Evolutionary conservation across 2,888 invertebrate genomes (phyloP).

Genomic region (Eumacrocentrus americanus): DNA sequence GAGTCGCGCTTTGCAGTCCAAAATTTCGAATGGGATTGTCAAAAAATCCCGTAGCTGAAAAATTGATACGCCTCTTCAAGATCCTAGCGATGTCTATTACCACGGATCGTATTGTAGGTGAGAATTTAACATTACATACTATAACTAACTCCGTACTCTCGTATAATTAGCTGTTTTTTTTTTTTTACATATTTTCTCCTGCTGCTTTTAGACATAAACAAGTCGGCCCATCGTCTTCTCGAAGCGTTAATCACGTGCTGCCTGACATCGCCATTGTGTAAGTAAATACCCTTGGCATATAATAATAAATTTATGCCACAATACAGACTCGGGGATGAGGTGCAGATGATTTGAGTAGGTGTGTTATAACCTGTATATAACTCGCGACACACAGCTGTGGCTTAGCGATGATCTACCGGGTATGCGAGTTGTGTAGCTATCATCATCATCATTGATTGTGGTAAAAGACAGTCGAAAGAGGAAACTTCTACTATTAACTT

Average conservation of each 20-base stretch:
- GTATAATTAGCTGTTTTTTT: no score
- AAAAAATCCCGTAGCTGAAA: conserved; percentile 53
- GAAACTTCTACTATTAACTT: no score
- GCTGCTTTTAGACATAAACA: conserved; percentile 49
- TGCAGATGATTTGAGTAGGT: conserved; percentile 25
- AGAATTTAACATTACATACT: conserved; percentile 4
- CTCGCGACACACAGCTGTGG: conserved; percentile 49
- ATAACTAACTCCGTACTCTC: no score
- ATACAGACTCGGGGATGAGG: not conserved
- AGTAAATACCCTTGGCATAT: conserved; percentile 38
- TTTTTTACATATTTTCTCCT: no score
- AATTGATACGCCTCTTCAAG: conserved; percentile 47
- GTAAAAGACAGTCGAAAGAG: not conserved
- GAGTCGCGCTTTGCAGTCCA: conserved; percentile 66
- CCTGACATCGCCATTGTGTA: conserved; percentile 53
- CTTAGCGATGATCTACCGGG: conserved; percentile 38
- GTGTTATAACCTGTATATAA: conserved; percentile 30
- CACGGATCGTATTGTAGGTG: conserved; percentile 51
- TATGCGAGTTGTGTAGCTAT: no score
- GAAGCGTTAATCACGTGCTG: conserved; percentile 58
- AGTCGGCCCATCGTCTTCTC: conserved; percentile 54
- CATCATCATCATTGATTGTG: conserved; percentile 13
- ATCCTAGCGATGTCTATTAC: conserved; percentile 48
- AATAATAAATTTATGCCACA: conserved; percentile 29
- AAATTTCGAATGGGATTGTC: conserved; percentile 63